A percentile compares a stretch with the other conserved stretches of the same genome.
These are phyloP conservation scores for Nasonia vitripennis DNA, from an alignment of 1,140 invertebrate species.

Conservation along the genomic window DNA sequence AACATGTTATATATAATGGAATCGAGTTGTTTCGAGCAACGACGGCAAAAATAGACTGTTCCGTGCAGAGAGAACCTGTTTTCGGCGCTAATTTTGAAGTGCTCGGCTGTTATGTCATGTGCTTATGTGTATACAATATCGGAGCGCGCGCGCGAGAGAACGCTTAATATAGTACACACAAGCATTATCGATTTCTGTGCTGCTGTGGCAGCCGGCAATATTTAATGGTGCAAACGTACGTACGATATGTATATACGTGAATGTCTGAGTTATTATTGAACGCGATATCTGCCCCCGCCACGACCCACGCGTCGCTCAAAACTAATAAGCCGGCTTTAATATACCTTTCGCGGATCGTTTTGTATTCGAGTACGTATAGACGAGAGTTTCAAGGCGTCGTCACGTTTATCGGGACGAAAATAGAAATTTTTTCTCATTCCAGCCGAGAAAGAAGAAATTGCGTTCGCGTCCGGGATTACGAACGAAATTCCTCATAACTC, in stretches of 20 bases:
- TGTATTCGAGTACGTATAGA: not conserved
- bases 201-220: not conserved
- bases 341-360: not conserved
- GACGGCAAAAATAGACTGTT: not conserved
- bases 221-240: not conserved
- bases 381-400: too few species aligned
- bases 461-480: too few species aligned
- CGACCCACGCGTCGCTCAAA: not conserved
- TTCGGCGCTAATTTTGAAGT: slow-evolving; percentile 4
- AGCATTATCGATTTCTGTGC: slow-evolving; percentile 40
- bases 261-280: slow-evolving; percentile 23
- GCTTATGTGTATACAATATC: slow-evolving; percentile 29
- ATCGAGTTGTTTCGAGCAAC: not conserved
- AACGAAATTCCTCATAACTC: not conserved
- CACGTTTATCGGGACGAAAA: too few species aligned
- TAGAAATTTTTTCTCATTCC: too few species aligned
- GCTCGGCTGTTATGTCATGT: slow-evolving; percentile 18
- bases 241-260: not conserved
- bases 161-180: slow-evolving; percentile 10
- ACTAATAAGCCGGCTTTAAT: too few species aligned
- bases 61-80: not conserved
- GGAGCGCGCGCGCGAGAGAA: not conserved
- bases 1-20: not conserved
- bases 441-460: too few species aligned
- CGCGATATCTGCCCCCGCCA: not conserved